Conservation (phyloP, 2,113 vertebrate genomes). For the Potamarius usumacintae region DNA sequence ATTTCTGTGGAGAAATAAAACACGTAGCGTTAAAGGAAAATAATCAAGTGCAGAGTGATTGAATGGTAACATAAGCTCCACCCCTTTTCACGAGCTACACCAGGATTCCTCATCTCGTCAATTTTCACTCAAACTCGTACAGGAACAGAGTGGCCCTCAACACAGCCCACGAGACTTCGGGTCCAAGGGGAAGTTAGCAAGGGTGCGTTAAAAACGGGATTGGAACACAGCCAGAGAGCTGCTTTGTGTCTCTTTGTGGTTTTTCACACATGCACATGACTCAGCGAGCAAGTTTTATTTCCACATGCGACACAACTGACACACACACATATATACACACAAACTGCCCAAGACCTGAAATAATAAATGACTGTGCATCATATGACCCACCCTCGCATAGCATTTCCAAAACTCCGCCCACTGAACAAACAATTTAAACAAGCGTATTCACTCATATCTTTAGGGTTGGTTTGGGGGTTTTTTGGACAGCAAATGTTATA, state of each 20-base stretch:
- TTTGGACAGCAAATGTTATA: background rate
- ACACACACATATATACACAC: background rate
- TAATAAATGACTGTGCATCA: background rate
- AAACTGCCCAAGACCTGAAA: background rate
- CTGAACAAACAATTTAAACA: no score
- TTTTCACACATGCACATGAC: slow-evolving; percentile 69
- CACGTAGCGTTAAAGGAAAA: background rate
- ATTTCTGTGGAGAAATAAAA: background rate
- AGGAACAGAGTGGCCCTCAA: background rate
- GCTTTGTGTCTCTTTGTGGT: slow-evolving; percentile 57
- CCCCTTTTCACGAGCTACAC: background rate
- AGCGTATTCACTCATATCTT: background rate
- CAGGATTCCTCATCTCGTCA: background rate
- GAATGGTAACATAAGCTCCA: background rate
- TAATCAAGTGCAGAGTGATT: background rate
- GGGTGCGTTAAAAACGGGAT: background rate
- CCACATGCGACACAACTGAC: slow-evolving; percentile 71
- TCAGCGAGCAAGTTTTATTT: slow-evolving; percentile 55
- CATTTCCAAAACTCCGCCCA: background rate
- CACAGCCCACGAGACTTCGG: background rate
- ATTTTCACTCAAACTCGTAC: background rate
- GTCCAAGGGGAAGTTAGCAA: background rate
- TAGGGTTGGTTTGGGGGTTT: no score
- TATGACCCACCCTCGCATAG: background rate
- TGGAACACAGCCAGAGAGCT: slow-evolving; percentile 44